phyloP scores from a whole-genome alignment of 2,113 vertebrate species.

The Lepisosteus oculatus region DNA sequence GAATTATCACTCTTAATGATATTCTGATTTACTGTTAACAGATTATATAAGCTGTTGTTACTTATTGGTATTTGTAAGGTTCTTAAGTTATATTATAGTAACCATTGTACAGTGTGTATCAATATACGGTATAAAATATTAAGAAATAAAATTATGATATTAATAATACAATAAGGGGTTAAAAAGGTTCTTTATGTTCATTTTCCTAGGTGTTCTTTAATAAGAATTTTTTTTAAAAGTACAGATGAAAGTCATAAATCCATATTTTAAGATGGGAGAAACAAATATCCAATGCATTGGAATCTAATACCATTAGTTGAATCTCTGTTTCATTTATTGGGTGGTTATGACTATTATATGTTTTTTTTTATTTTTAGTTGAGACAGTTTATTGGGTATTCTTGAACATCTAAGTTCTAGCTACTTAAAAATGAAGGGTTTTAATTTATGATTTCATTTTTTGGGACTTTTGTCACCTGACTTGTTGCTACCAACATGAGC shows the following conservation, averaged over 20 bases:
- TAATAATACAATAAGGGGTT: conserved; percentile 8
- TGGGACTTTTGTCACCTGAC: too few relatives aligned
- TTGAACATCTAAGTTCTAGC: conserved; percentile 31
- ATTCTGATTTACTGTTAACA: conserved; percentile 1
- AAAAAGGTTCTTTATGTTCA: conserved; percentile 1
- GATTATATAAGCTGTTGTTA: conserved; percentile 2
- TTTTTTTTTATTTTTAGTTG: too few relatives aligned
- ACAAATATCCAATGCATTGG: too few relatives aligned
- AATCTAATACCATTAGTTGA: too few relatives aligned
- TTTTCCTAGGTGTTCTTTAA: background rate
- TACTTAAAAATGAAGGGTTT: conserved; percentile 78
- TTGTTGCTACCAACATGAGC: too few relatives aligned
- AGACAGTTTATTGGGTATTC: too few relatives aligned
- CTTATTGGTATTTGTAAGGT: conserved; percentile 5
- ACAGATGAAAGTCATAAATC: background rate
- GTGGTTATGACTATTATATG: too few relatives aligned
- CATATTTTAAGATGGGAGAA: background rate
- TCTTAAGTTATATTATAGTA: conserved; percentile 2
- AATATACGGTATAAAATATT: conserved; percentile 13
- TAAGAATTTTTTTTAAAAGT: conserved; percentile 7
- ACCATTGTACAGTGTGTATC: conserved; percentile 17
- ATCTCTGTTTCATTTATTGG: too few relatives aligned
- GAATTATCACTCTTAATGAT: background rate
- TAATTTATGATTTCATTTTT: conserved; percentile 16
- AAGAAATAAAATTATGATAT: conserved; percentile 7